Percentiles rank a stretch among this genome's conserved stretches.
Evolutionary conservation across 35 echinoderm and acorn worm genomes (phyloP).

Genomic region (Diadema setosum): DNA sequence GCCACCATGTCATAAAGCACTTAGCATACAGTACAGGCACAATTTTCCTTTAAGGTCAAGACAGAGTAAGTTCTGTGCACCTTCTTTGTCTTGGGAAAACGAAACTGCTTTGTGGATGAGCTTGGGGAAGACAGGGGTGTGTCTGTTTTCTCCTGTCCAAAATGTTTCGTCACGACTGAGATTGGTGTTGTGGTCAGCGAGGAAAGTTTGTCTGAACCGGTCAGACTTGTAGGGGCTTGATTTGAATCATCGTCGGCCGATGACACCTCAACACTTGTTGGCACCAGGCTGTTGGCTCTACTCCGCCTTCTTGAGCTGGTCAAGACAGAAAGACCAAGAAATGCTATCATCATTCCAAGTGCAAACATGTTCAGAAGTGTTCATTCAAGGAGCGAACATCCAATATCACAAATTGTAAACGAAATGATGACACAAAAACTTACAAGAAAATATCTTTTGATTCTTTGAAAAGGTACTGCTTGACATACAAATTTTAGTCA

Average conservation of each 20-base stretch:
- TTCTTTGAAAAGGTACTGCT: no score
- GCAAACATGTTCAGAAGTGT: no score
- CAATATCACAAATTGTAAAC: no score
- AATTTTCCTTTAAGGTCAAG: no score
- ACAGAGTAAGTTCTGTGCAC: slow-evolving; percentile 15
- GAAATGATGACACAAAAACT: no score
- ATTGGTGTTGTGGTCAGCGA: background rate
- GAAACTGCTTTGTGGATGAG: slow-evolving; percentile 84
- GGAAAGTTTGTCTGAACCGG: background rate
- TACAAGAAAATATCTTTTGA: no score
- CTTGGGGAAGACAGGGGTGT: slow-evolving; percentile 53
- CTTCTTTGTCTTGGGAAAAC: slow-evolving; percentile 99
- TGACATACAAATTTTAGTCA: no score
- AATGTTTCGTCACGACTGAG: background rate
- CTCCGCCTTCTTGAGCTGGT: slow-evolving; percentile 41
- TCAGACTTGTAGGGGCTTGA: background rate
- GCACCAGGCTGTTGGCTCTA: slow-evolving; percentile 48
- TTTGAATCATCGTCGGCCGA: slow-evolving; percentile 76
- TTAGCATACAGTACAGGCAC: no score
- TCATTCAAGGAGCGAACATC: no score
- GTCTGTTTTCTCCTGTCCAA: background rate
- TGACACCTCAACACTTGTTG: slow-evolving; percentile 47
- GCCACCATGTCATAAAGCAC: background rate
- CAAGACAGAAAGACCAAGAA: no score
- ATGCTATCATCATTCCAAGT: no score